Conservation (phyloP, 2,888 invertebrate genomes). For the Falcaria lacertinaria region DNA sequence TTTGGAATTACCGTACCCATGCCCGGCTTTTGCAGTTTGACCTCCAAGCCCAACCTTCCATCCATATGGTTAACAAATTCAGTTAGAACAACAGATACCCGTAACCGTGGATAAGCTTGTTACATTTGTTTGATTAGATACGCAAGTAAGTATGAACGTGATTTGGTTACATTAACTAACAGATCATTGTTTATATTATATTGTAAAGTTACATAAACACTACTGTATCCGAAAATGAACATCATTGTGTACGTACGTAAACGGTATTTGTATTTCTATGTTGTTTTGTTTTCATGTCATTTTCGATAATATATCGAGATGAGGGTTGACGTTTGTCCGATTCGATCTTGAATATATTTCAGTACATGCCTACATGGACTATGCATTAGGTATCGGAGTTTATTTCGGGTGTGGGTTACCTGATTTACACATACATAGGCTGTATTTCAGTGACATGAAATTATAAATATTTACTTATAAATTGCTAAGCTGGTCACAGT, state of each 20-base stretch:
- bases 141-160: constrained; percentile 20
- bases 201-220: too few relatives aligned
- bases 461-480: too few relatives aligned
- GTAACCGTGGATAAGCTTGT: constrained; percentile 26
- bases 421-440: too few relatives aligned
- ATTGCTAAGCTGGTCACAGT: too few relatives aligned
- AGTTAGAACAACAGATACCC: constrained; percentile 8
- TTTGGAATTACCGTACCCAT: constrained; percentile 15
- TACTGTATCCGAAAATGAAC: too few relatives aligned
- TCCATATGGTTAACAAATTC: background rate
- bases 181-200: background rate
- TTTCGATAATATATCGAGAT: constrained; percentile 20
- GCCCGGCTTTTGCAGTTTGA: constrained; percentile 22
- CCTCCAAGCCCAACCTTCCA: constrained; percentile 8
- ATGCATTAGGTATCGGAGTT: background rate
- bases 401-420: background rate
- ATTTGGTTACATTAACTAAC: constrained; percentile 17
- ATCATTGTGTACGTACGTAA: too few relatives aligned
- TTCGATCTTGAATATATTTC: constrained; percentile 9
- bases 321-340: constrained; percentile 35
- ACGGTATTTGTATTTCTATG: background rate
- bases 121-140: constrained; percentile 36
- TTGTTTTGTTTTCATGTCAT: constrained; percentile 7
- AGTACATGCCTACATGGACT: background rate
- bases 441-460: too few relatives aligned